phyloP scores from a whole-genome alignment of 2,113 vertebrate species.

The Ranitomeya variabilis region DNA sequence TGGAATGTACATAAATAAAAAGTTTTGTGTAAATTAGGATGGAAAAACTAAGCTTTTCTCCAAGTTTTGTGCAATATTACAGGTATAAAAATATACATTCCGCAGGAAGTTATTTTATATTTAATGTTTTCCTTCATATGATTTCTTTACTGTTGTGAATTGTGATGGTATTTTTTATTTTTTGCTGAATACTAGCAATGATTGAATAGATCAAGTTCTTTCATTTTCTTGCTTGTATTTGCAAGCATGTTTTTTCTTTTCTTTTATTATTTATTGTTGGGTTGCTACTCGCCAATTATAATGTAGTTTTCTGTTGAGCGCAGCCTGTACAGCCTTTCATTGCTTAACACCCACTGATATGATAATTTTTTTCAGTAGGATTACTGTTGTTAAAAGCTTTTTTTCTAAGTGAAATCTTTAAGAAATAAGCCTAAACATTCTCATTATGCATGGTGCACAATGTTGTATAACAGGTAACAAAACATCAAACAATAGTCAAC shows the following conservation, averaged over 20 bases:
- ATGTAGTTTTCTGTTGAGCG: background rate
- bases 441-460: constrained; percentile 21
- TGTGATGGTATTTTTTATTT: background rate
- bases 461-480: constrained; percentile 42
- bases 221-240: background rate
- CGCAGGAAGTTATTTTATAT: background rate
- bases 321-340: constrained; percentile 3
- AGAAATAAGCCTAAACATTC: constrained; percentile 37
- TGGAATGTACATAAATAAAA: too few species aligned
- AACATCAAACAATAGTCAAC: constrained; percentile 49
- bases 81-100: background rate
- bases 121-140: background rate
- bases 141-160: background rate
- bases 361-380: constrained; percentile 23
- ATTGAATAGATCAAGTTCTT: background rate
- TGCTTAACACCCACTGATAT: constrained; percentile 23
- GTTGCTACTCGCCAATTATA: constrained; percentile 18
- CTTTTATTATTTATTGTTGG: background rate
- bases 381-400: background rate
- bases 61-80: too few species aligned
- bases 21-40: too few species aligned
- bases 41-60: too few species aligned
- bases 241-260: background rate
- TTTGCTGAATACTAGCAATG: background rate
- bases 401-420: constrained; percentile 16